These are phyloP conservation scores for Nomada fabriciana DNA, from an alignment of 2,888 invertebrate genomes.

Conservation along the genomic window DNA sequence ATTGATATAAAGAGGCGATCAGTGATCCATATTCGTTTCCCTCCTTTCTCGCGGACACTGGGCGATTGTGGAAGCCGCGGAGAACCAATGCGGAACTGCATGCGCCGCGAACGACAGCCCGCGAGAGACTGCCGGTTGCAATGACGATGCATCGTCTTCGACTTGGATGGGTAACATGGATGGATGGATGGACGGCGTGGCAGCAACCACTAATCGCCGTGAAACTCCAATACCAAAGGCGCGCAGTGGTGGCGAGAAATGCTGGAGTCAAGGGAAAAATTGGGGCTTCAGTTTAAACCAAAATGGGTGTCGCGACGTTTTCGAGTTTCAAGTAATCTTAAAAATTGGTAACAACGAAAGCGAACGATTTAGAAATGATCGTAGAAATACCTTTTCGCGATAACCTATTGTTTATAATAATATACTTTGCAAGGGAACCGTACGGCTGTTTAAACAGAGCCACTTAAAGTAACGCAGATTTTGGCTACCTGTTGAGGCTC, in stretches of 20 bases:
- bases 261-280: background rate
- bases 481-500: background rate
- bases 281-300: background rate
- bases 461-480: background rate
- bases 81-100: slow-evolving; percentile 57
- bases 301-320: too few relatives aligned
- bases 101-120: slow-evolving; percentile 67
- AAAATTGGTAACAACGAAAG: background rate
- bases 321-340: too few relatives aligned
- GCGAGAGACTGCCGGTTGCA: slow-evolving; percentile 65
- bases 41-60: too few relatives aligned
- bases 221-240: background rate
- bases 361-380: background rate
- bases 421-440: too few relatives aligned
- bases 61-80: background rate
- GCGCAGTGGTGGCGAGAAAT: background rate
- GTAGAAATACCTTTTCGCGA: background rate
- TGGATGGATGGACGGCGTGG: slow-evolving; percentile 53
- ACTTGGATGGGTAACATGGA: slow-evolving; percentile 63
- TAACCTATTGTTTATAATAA: background rate
- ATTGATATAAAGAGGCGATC: too few relatives aligned
- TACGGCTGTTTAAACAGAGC: background rate
- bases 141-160: slow-evolving; percentile 64
- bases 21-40: too few relatives aligned
- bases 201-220: slow-evolving; percentile 20